Percentiles rank a stretch among this genome's conserved stretches.
phyloP scores from a whole-genome alignment of 2,113 vertebrate species.

The Centrocercus urophasianus region DNA sequence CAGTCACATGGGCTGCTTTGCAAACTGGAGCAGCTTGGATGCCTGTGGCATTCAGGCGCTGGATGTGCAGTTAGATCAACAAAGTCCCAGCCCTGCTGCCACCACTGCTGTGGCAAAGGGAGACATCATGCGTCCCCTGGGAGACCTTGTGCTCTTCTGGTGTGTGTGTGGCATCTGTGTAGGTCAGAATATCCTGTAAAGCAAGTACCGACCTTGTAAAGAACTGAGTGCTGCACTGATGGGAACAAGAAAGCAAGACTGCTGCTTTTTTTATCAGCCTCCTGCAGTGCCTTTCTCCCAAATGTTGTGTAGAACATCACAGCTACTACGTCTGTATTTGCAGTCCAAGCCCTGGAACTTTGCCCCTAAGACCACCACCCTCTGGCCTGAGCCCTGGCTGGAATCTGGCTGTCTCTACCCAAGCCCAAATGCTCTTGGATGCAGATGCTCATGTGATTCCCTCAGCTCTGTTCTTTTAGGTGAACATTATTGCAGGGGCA shows the following conservation, averaged over 20 bases:
- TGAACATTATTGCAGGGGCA: not conserved
- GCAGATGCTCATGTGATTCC: not conserved
- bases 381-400: not conserved
- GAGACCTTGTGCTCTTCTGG: not conserved
- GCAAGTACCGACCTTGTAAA: not conserved
- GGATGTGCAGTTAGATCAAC: not conserved
- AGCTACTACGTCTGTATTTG: not conserved
- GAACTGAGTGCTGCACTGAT: not conserved
- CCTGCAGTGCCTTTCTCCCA: not conserved
- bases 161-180: not conserved
- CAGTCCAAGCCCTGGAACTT: not conserved
- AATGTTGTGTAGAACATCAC: not conserved
- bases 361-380: not conserved
- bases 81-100: not conserved
- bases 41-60: conserved; percentile 15
- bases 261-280: not conserved
- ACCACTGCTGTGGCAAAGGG: not conserved
- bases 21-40: not conserved
- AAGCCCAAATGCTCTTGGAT: not conserved
- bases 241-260: not conserved
- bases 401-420: not conserved
- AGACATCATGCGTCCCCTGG: not conserved
- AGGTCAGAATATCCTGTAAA: not conserved
- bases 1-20: not conserved
- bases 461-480: not conserved